These are phyloP conservation scores for Adelphocoris suturalis DNA, from an alignment of 2,888 invertebrate genomes.

Conservation along the genomic window DNA sequence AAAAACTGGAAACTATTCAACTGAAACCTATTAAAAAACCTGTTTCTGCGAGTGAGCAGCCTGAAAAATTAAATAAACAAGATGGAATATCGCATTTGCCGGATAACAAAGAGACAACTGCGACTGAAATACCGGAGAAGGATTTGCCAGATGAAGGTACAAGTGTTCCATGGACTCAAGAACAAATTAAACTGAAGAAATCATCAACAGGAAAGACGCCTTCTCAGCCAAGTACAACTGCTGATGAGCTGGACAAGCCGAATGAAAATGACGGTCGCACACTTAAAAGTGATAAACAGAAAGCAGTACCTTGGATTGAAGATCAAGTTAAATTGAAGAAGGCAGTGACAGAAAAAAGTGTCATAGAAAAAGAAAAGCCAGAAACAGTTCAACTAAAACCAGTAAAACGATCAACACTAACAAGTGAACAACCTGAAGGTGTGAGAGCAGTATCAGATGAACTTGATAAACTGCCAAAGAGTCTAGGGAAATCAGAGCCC, in stretches of 20 bases:
- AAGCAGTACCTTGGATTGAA: slow-evolving; percentile 78
- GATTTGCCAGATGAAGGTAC: too few species aligned
- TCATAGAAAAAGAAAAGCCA: slow-evolving; percentile 67
- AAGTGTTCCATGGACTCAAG: slow-evolving; percentile 70
- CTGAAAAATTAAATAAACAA: neutral
- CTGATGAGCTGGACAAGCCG: neutral
- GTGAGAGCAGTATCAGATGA: neutral
- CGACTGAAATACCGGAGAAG: neutral
- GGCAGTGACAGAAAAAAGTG: slow-evolving; percentile 75
- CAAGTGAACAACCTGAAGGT: neutral
- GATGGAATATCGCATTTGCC: neutral
- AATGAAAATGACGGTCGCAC: neutral
- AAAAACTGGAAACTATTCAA: slow-evolving; percentile 76
- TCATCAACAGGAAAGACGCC: slow-evolving; percentile 62
- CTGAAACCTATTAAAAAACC: slow-evolving; percentile 73
- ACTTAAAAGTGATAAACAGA: slow-evolving; percentile 41
- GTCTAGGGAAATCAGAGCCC: neutral
- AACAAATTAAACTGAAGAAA: slow-evolving; percentile 66
- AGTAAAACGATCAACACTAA: neutral
- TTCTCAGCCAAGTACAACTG: neutral
- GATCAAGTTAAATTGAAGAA: slow-evolving; percentile 78
- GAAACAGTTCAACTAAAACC: slow-evolving; percentile 40
- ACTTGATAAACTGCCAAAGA: neutral
- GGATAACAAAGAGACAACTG: neutral
- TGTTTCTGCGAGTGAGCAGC: neutral